These are phyloP conservation scores for Coendou prehensilis DNA, from an alignment of 2,797 vertebrate genomes.

Conservation along the genomic window DNA sequence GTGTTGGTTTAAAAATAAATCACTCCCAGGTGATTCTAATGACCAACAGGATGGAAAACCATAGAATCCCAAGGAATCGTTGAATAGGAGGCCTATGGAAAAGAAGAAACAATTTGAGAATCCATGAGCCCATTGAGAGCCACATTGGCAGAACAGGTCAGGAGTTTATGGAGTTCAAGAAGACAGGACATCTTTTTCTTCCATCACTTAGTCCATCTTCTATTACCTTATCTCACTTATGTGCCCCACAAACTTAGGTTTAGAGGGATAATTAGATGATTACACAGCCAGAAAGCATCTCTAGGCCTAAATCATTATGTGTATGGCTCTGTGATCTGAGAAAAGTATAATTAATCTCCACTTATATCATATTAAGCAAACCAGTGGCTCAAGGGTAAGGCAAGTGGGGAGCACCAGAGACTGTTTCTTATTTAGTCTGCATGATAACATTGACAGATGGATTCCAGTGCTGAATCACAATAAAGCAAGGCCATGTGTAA, in stretches of 20 bases:
- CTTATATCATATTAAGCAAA: slow-evolving; percentile 17
- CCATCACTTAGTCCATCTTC: background rate
- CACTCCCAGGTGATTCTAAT: slow-evolving; percentile 1
- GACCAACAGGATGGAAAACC: background rate
- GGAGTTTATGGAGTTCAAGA: background rate
- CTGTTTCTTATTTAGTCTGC: slow-evolving; percentile 24
- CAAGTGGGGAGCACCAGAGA: background rate
- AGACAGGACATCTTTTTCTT: slow-evolving; percentile 41
- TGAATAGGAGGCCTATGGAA: background rate
- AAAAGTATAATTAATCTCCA: slow-evolving; percentile 28
- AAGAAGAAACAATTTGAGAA: slow-evolving; percentile 24
- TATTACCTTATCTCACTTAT: background rate
- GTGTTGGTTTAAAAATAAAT: background rate
- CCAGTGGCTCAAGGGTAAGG: background rate
- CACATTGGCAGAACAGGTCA: background rate
- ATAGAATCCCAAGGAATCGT: background rate
- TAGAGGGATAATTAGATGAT: slow-evolving; percentile 39
- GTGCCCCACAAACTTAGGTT: background rate
- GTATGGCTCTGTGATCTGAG: background rate
- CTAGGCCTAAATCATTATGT: slow-evolving; percentile 23
- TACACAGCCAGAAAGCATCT: slow-evolving; percentile 10
- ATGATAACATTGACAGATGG: background rate
- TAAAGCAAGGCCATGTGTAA: background rate
- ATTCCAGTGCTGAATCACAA: background rate
- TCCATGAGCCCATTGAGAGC: background rate